phyloP scores from a whole-genome alignment of 2,797 vertebrate genomes.

The Otus scops region DNA sequence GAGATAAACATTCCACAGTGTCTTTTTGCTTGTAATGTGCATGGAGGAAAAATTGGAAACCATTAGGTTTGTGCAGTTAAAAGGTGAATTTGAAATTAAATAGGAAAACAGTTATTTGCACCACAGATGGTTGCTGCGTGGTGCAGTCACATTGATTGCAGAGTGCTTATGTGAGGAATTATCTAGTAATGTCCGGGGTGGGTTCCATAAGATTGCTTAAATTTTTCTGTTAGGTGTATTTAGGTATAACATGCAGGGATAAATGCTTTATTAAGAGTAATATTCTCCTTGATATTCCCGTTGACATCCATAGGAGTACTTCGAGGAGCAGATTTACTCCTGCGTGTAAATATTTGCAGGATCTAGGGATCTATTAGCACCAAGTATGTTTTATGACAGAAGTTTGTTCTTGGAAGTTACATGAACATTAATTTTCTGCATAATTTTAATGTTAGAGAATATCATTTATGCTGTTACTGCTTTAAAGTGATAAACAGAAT shows the following conservation, averaged over 20 bases:
- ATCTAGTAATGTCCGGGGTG: fast-evolving
- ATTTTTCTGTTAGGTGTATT: not conserved
- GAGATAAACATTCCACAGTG: conserved; percentile 68
- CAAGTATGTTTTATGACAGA: not conserved
- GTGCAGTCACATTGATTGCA: not conserved
- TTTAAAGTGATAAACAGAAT: not conserved
- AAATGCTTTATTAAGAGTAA: not conserved
- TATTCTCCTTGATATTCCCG: not conserved
- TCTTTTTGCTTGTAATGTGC: conserved; percentile 45
- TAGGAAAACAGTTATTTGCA: not conserved
- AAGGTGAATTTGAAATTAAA: conserved; percentile 24
- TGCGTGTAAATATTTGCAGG: not conserved
- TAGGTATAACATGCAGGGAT: not conserved
- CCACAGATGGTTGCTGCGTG: not conserved
- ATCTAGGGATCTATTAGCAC: not conserved
- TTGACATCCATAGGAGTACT: not conserved
- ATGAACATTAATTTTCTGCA: not conserved
- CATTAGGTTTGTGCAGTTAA: conserved; percentile 10
- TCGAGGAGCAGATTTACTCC: not conserved
- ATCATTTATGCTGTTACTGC: not conserved
- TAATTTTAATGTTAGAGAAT: not conserved
- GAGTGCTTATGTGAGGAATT: not conserved
- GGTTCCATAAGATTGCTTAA: not conserved
- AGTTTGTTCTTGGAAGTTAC: not conserved
- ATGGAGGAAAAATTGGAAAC: not conserved